Conservation (phyloP, 2,113 vertebrate genomes). For the rabbit (Oryctolagus cuniculus) region DNA sequence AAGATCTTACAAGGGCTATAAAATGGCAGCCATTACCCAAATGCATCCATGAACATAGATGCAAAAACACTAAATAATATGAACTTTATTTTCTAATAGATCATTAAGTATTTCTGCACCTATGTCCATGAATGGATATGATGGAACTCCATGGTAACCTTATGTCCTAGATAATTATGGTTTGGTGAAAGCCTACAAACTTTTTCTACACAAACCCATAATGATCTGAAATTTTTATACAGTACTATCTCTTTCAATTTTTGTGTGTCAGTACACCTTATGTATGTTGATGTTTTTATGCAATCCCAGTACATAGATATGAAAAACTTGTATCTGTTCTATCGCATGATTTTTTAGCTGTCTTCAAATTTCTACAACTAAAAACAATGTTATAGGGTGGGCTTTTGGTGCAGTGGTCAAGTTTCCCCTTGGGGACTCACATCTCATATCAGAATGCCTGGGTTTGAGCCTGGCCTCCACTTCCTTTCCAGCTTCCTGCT, state of each 20-base stretch:
- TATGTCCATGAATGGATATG: background rate
- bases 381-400: background rate
- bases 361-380: background rate
- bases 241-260: background rate
- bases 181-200: background rate
- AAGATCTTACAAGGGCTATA: background rate
- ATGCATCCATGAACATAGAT: background rate
- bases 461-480: no score
- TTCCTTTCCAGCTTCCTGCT: no score
- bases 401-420: no score
- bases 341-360: background rate
- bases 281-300: background rate
- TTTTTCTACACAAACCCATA: background rate
- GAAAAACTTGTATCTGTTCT: background rate
- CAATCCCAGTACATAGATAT: background rate
- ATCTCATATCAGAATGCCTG: no score
- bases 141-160: background rate
- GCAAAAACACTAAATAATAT: conserved; percentile 6
- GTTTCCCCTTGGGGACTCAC: no score
- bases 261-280: conserved; percentile 12
- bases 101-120: background rate
- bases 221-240: background rate
- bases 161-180: background rate
- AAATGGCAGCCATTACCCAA: background rate
- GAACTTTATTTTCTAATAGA: background rate